phyloP scores from a whole-genome alignment of 2,797 vertebrate genomes.

The Sebastolobus alascanus region DNA sequence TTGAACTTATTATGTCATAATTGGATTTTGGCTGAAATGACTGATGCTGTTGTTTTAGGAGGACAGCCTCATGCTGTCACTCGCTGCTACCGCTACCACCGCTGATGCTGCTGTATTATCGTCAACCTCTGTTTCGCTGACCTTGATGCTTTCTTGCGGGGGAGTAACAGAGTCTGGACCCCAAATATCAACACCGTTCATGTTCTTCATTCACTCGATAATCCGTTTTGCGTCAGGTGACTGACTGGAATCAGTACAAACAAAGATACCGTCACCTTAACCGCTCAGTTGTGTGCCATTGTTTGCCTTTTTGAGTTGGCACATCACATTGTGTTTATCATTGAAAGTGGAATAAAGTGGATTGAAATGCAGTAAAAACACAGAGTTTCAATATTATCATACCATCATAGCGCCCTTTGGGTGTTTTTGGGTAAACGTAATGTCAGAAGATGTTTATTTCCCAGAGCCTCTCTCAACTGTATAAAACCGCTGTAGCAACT shows the following conservation, averaged over 20 bases:
- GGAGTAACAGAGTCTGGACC: not conserved
- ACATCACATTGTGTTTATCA: not conserved
- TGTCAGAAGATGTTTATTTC: too few species aligned
- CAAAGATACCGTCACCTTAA: not conserved
- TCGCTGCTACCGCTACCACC: not conserved
- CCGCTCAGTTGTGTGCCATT: not conserved
- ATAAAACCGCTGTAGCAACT: not conserved
- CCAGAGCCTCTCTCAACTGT: not conserved
- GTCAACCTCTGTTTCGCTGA: not conserved
- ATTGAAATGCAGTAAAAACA: not conserved
- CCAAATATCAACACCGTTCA: not conserved
- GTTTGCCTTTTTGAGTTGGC: constrained; percentile 6
- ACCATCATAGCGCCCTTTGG: not conserved
- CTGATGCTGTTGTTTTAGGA: not conserved
- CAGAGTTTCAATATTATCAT: not conserved
- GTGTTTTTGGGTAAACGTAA: too few species aligned
- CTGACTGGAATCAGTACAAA: constrained; percentile 2
- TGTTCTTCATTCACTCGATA: not conserved
- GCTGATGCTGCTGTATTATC: not conserved
- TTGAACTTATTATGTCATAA: constrained; percentile 5
- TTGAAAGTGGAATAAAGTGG: not conserved
- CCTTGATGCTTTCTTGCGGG: not conserved
- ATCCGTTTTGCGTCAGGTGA: not conserved
- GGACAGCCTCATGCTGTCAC: not conserved
- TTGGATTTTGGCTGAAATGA: not conserved